Evolutionary conservation across 2,113 vertebrate species (phyloP).

Genomic region (Hymenochirus boettgeri): DNA sequence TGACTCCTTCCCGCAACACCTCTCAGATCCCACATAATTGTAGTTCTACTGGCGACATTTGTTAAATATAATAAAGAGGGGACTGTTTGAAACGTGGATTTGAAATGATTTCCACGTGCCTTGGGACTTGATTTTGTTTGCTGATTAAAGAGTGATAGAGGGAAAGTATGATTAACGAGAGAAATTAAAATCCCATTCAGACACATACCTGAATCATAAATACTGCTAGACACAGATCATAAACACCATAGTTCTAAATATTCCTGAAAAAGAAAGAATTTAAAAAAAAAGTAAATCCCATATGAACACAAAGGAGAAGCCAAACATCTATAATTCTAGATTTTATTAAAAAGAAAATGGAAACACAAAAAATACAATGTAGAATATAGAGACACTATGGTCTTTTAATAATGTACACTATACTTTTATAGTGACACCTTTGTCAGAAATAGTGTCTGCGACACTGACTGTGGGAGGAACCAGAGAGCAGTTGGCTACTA

Average conservation of each 20-base stretch:
- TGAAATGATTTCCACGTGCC: not conserved
- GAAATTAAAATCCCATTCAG: slow-evolving; percentile 42
- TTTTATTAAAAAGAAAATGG: too few species aligned
- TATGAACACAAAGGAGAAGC: not conserved
- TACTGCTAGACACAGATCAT: slow-evolving; percentile 21
- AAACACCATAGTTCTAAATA: slow-evolving; percentile 6
- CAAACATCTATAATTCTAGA: too few species aligned
- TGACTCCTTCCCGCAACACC: not conserved
- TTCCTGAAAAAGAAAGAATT: slow-evolving; percentile 2
- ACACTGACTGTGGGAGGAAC: too few species aligned
- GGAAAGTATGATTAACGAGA: slow-evolving; percentile 31
- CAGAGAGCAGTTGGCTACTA: too few species aligned
- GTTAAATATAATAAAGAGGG: too few species aligned
- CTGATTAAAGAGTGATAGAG: slow-evolving; percentile 21
- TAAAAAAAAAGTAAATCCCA: not conserved
- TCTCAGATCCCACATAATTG: not conserved
- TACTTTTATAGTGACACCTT: too few species aligned
- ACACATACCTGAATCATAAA: slow-evolving; percentile 36
- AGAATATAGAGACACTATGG: too few species aligned
- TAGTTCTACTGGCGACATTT: too few species aligned
- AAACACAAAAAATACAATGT: too few species aligned
- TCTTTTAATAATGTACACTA: too few species aligned
- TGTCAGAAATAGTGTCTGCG: too few species aligned
- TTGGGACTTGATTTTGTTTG: not conserved
- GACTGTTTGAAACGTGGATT: not conserved